phyloP scores from a whole-genome alignment of 53 echinoderm and acorn worm species.

The Stichopus horrens region DNA sequence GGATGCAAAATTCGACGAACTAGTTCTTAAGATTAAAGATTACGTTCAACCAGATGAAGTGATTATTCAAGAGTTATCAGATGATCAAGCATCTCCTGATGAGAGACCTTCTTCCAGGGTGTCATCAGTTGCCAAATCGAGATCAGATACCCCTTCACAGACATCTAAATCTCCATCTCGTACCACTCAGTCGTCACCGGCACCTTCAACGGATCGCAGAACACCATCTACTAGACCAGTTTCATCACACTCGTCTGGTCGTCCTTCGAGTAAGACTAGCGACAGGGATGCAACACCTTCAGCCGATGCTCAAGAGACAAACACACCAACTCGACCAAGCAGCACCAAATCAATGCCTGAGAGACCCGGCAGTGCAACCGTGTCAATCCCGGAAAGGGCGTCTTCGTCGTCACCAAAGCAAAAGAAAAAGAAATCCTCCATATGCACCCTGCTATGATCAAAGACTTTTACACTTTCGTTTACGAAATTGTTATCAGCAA shows the following conservation, averaged over 20 bases:
- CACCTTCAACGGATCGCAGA: background rate
- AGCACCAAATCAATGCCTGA: constrained; percentile 18
- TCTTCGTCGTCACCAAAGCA: constrained; percentile 26
- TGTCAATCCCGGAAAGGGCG: background rate
- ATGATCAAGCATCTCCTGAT: background rate
- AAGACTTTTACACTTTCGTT: no score
- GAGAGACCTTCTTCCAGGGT: background rate
- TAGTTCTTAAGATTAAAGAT: constrained; percentile 67
- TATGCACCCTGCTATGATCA: background rate
- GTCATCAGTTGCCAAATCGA: background rate
- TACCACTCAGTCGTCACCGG: background rate
- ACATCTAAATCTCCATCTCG: background rate
- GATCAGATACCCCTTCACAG: background rate
- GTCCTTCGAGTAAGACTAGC: background rate
- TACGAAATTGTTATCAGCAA: no score
- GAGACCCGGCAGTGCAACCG: background rate
- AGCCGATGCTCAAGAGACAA: background rate
- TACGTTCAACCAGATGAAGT: constrained; percentile 50
- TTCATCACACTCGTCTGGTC: background rate
- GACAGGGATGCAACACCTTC: background rate
- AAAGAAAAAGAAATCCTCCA: constrained; percentile 34
- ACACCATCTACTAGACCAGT: constrained; percentile 19
- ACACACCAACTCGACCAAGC: constrained; percentile 19
- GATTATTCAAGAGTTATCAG: background rate
- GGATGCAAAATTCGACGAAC: constrained; percentile 87